Conservation (phyloP, 2,113 vertebrate genomes). For the Pachyramphus minor region DNA sequence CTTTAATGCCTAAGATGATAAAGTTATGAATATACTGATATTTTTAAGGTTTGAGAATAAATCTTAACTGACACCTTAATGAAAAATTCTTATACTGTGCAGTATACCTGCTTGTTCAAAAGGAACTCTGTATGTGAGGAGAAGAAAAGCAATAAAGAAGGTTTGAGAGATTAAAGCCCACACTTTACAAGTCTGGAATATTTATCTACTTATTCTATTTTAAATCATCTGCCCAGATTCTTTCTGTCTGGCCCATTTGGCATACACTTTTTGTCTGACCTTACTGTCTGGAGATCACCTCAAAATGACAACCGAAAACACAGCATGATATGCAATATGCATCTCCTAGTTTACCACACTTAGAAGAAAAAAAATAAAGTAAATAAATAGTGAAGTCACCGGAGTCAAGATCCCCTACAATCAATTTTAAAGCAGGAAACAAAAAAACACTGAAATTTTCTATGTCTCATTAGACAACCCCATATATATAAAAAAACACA, state of each 20-base stretch:
- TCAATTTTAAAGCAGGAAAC: neutral
- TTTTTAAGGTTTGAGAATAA: neutral
- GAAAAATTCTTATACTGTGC: neutral
- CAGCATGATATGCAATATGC: neutral
- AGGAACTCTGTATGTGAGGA: neutral
- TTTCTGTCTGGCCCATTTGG: slow-evolving; percentile 7
- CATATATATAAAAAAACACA: neutral
- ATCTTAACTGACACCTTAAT: neutral
- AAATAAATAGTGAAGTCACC: neutral
- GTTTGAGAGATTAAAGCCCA: neutral
- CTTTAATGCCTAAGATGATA: neutral
- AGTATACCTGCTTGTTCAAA: neutral
- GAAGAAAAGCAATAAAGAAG: neutral
- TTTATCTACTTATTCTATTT: slow-evolving; percentile 6
- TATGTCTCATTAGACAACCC: neutral
- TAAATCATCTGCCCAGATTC: slow-evolving; percentile 20
- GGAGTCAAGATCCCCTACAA: neutral
- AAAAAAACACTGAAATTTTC: neutral
- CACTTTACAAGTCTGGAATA: neutral
- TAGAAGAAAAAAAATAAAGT: neutral
- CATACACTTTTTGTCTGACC: slow-evolving; percentile 4
- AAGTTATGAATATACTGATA: neutral
- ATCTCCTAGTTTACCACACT: neutral
- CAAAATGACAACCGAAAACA: slow-evolving; percentile 29
- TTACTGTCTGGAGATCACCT: slow-evolving; percentile 14